A percentile compares a stretch with the other conserved stretches of the same genome.
These are phyloP conservation scores for Lasioglossum oenotherae DNA, from an alignment of 2,888 invertebrate genomes.

Conservation along the genomic window DNA sequence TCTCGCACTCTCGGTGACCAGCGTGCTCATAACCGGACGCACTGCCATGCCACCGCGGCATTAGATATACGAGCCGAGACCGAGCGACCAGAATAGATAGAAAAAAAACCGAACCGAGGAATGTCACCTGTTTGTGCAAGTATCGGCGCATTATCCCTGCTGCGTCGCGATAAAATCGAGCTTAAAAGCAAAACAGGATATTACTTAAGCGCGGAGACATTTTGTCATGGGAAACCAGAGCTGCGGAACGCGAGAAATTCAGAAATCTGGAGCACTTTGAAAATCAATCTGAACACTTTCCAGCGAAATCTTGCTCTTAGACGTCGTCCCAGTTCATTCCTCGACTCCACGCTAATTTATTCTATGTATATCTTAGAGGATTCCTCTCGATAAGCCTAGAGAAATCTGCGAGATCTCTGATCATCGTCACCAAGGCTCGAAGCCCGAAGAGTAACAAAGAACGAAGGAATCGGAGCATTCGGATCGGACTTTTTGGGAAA, in stretches of 20 bases:
- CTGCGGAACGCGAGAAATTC: neutral
- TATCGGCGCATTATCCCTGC: slow-evolving; percentile 60
- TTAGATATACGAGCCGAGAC: slow-evolving; percentile 66
- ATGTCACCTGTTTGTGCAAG: slow-evolving; percentile 73
- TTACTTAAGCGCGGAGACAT: slow-evolving; percentile 66
- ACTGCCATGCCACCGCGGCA: slow-evolving; percentile 43
- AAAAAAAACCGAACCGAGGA: slow-evolving; percentile 56
- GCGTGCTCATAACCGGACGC: slow-evolving; percentile 65
- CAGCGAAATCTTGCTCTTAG: neutral
- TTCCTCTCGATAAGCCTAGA: too few relatives aligned
- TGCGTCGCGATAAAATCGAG: slow-evolving; percentile 62
- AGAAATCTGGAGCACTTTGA: neutral
- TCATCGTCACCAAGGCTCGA: too few relatives aligned
- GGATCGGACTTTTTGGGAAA: neutral
- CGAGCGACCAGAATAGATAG: neutral
- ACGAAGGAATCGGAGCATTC: neutral
- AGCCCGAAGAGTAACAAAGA: neutral
- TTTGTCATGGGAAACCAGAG: slow-evolving; percentile 65
- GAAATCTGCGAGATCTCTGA: neutral
- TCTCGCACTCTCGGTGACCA: slow-evolving; percentile 47
- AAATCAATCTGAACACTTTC: neutral
- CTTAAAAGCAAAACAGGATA: slow-evolving; percentile 69
- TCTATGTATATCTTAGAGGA: too few relatives aligned
- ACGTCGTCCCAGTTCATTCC: neutral
- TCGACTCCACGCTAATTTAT: neutral